Evolutionary conservation across 2,797 vertebrate genomes (phyloP).

Genomic region (Phoebastria nigripes): DNA sequence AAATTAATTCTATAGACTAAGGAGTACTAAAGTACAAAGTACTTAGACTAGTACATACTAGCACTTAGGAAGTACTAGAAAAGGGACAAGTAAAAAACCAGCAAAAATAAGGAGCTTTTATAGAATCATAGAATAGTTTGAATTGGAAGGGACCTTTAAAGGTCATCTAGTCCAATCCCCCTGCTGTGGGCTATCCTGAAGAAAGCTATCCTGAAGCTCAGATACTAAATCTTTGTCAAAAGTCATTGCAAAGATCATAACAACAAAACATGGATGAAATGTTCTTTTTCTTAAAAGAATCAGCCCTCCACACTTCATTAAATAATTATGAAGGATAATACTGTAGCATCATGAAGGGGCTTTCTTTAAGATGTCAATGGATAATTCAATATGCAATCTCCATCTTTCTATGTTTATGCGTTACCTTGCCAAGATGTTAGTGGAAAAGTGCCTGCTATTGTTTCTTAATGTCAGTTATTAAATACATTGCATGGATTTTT

Average conservation of each 20-base stretch:
- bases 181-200: too few relatives aligned
- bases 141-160: too few relatives aligned
- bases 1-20: background rate
- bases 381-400: background rate
- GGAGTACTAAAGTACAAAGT: background rate
- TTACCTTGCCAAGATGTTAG: background rate
- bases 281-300: background rate
- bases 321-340: background rate
- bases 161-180: too few relatives aligned
- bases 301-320: background rate
- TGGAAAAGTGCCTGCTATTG: background rate
- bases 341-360: background rate
- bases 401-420: background rate
- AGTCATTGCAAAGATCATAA: background rate
- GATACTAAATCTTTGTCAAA: background rate
- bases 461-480: background rate
- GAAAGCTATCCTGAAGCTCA: background rate
- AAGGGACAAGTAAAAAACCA: fast-evolving
- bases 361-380: background rate
- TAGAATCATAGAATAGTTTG: background rate
- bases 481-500: background rate
- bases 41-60: background rate
- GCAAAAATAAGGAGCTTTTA: background rate
- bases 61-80: background rate
- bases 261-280: background rate